Base-by-base conservation (phyloP, 2,113 vertebrate genomes). In the Toxotes chatareus region DNA sequence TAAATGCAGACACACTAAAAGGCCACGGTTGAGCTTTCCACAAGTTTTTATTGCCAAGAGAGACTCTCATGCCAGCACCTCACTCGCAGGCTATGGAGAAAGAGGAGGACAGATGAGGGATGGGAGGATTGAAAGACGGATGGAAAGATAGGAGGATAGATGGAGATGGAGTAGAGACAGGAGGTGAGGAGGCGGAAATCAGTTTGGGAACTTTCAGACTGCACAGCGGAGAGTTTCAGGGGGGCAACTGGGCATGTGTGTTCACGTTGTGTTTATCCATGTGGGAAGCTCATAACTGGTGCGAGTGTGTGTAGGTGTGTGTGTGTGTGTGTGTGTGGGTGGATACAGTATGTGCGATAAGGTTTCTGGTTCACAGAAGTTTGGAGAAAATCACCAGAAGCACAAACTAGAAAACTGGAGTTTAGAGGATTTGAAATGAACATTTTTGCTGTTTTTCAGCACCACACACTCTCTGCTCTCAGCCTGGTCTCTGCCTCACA, bases 161-260 rank as follows among this genome's bases (percentile, higher is more conserved):
- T 27, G 27, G 27, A 27, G 77, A 88, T 53, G 83, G 82, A 84
- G 73, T 3, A 31, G 64, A 91, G 91, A 93, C 89, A 95, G 93
- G 86, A 93, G 94, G 86, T 92, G 93, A 93, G 93, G 90, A 91
- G 93, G 93, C 89, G 92, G 91, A 76, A 92, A 90, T 83, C 86
- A 90, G 88, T 92, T 91, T 91, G 86, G 88, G 90, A 92, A 90
- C 80, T 86, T 89, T 86, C 81, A 89, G 86, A 79, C 73, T 87
- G 88, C 90, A 89, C 87, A 68, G 81, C 42, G 13, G 85, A 93
- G 78, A 90, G 62, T 87, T 94, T 88, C 74, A 63, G 79, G 69
- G 76, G 80, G 80, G 86, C 80, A 84, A 73, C 69, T 55, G 63
- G 82, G 86, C 82, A 80, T 87, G 91, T 79, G 81, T 87, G 77